Evolutionary conservation across 1,140 invertebrate species (phyloP), one percentile per base, ranked within the genome.

Genomic region (Ostrea edulis): DNA sequence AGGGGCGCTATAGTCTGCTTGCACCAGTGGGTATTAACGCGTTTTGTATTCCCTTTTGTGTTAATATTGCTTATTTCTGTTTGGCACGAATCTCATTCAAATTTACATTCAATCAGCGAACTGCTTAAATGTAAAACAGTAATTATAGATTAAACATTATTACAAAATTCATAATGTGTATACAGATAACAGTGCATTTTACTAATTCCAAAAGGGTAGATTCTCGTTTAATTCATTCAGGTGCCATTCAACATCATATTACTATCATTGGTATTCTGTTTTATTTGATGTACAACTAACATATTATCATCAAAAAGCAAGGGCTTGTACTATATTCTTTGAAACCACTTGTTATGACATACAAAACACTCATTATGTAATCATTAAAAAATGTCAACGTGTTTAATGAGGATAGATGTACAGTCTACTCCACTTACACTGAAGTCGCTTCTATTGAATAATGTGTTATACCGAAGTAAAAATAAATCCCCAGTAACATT

Each of bases 21-120:
- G 22, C 68, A 77, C 68, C 68, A 25, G 22, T 29, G 68, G 68
- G 68, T 77, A 77, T 77, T 77, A 77, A 29, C 68, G 68, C 68
- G 68, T 77, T 77, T 77, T 77, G 68, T 77, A 77, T 77, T 77
- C 68, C 68, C 68, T 77, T 77, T 77, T 77, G 68, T 77, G 68
- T 77, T 77, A 29, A 77, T 77, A 77, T 77, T 77, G 68, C 68
- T 77, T 77, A 77, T 77, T 77, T 77, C 68, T 77, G 68, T 77
- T 77, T 14, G 29, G 68, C 68, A 77, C 68, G 68, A 77, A 77
- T 77, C 58, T 62, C 58, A 20, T 62, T 62, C 68, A 77, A 77
- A 14, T 77, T 77, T 22, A 12, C 68, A 77, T 77, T 77, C 68
- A 77, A 77, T 77, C 68, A 77, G 29, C 68, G 22, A 77, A 25